Conservation (phyloP, 2,888 invertebrate genomes). For the Phortica magna region DNA sequence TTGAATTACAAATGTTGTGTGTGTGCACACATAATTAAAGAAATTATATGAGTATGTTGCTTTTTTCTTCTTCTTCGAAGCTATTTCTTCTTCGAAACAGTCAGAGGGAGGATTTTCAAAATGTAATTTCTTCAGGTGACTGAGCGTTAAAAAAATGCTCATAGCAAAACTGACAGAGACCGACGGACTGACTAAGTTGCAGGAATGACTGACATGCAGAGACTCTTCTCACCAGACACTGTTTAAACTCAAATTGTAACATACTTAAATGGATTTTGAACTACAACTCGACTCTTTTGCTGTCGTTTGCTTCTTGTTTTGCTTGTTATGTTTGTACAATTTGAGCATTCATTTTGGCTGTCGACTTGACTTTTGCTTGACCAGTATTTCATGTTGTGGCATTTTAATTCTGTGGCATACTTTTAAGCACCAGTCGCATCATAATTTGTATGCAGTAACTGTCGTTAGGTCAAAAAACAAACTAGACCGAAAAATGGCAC, state of each 20-base stretch:
- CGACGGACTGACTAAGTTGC: constrained; percentile 14
- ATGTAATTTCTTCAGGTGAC: constrained; percentile 19
- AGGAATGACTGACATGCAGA: not conserved
- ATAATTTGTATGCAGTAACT: constrained; percentile 64
- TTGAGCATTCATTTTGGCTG: not conserved
- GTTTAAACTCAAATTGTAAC: not conserved
- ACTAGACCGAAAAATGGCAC: constrained; percentile 24
- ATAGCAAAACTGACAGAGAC: constrained; percentile 7
- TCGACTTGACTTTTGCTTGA: constrained; percentile 57
- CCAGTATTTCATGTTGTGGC: constrained; percentile 69
- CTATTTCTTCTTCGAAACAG: not conserved
- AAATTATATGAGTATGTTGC: constrained; percentile 61
- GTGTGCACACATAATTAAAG: constrained; percentile 55
- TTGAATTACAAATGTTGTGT: not conserved
- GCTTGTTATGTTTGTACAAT: constrained; percentile 10
- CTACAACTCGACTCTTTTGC: not conserved
- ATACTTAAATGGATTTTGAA: constrained; percentile 1
- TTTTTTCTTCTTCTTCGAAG: not conserved
- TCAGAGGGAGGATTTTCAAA: not conserved
- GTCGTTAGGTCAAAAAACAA: constrained; percentile 37
- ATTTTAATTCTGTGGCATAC: constrained; percentile 68
- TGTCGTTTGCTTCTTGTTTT: constrained; percentile 14
- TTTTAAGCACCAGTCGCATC: constrained; percentile 56
- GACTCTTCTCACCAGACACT: not conserved
- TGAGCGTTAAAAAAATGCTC: constrained; percentile 13